Evolutionary conservation across 2,888 invertebrate species (phyloP), one percentile per base, ranked within the genome.

Genomic region (Glomeris marginata): DNA sequence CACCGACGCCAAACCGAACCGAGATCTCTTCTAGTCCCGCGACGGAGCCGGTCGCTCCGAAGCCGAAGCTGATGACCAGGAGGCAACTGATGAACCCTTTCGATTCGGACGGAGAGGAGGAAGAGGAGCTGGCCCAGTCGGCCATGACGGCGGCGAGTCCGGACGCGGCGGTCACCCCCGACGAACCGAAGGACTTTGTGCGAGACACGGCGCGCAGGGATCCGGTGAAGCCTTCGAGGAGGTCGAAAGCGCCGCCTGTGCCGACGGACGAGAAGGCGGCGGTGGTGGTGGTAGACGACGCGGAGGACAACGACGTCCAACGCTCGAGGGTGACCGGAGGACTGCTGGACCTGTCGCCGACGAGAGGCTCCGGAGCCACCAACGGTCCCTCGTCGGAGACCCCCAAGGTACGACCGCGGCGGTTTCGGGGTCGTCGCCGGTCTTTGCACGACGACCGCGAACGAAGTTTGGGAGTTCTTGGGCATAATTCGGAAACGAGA

Each of bases 31-130:
- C 28, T 28, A 28, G 28, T 28, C 38, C 41, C 52, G 51, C 40
- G 52, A 52, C 49, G 38, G 49, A 28, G 44, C 41, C n/a, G 41
- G 36, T 16, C 11, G 42, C 45, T 3, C 48, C 49, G 15, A 49
- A 47, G 33, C 52, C 52, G 8, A 54, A 55, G 45, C 70, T 87
- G 58, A 87, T 88, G 86, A 87, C 87, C 1, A 76, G 85, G 56
- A 77, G 85, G 49, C 85, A 88, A 66, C 71, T 85, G 56, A 80
- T 80, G 5, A 88, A 91, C 70, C 90, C 90, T 0, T 87, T 90
- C 68, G 88, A 86, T 45, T 88, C 88, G 28, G 87, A 88, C 61
- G 87, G 87, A 18, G 84, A 84, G 51, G 72, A 70, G 42, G 82
- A 84, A 13, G 52, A 56, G 44, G 55, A 54, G 28, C 48, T 54